Evolutionary conservation across 2,797 vertebrate species (phyloP).

Genomic region (Carcharodon carcharias): DNA sequence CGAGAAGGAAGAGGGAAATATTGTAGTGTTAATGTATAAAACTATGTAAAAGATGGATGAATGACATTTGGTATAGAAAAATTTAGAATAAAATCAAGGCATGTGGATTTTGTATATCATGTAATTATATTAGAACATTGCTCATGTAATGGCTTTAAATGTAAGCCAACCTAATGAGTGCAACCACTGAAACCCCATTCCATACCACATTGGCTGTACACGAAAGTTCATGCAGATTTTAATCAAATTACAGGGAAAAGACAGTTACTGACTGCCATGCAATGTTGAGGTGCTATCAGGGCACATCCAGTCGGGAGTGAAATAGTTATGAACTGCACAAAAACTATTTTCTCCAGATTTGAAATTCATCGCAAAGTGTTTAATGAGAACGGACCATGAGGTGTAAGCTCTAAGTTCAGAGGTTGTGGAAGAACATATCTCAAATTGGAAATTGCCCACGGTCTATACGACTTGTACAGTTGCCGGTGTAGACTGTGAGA

Average conservation of each 20-base stretch:
- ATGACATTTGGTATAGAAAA: constrained; percentile 43
- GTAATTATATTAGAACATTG: constrained; percentile 40
- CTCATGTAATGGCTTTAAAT: constrained; percentile 40
- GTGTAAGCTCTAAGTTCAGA: not conserved
- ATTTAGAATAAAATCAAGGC: constrained; percentile 40
- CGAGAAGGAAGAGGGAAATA: constrained; percentile 43
- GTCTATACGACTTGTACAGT: constrained; percentile 39
- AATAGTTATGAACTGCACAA: constrained; percentile 39
- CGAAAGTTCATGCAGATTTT: constrained; percentile 39
- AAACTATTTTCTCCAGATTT: constrained; percentile 40
- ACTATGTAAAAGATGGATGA: constrained; percentile 41
- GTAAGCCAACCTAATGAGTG: constrained; percentile 33
- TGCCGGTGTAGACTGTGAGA: constrained; percentile 39
- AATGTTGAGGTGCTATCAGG: constrained; percentile 38
- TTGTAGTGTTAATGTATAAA: constrained; percentile 17
- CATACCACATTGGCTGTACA: constrained; percentile 33
- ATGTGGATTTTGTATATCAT: constrained; percentile 36
- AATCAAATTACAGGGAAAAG: constrained; percentile 30
- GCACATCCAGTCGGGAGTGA: not conserved
- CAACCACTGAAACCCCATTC: constrained; percentile 39
- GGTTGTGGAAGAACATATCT: constrained; percentile 34
- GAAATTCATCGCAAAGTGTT: constrained; percentile 36
- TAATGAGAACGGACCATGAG: constrained; percentile 35
- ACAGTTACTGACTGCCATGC: constrained; percentile 39
- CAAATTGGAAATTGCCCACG: constrained; percentile 35